A percentile compares a stretch with the other conserved stretches of the same genome.
Evolutionary conservation across 2,888 invertebrate species (phyloP).

Genomic region (Lingula anatina): DNA sequence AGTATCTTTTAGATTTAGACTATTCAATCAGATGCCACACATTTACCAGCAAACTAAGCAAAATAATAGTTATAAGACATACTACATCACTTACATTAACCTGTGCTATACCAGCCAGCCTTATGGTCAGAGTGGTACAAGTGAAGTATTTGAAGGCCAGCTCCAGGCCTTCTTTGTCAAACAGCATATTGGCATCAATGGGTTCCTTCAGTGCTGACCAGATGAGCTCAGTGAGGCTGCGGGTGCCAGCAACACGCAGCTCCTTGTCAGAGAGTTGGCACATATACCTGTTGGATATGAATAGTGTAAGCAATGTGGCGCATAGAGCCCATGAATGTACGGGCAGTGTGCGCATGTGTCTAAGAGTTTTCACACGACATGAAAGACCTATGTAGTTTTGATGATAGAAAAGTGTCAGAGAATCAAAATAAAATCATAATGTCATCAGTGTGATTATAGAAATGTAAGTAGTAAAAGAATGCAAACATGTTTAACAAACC

Average conservation of each 20-base stretch:
- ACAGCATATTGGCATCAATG: conserved; percentile 57
- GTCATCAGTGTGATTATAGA: too few species aligned
- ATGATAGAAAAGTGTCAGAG: too few species aligned
- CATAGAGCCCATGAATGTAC: too few species aligned
- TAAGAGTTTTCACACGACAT: too few species aligned
- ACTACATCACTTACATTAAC: conserved; percentile 72
- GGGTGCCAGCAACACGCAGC: conserved; percentile 77
- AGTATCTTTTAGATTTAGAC: too few species aligned
- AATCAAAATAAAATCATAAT: too few species aligned
- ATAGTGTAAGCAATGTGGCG: too few species aligned
- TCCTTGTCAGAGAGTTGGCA: conserved; percentile 89
- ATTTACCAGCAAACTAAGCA: background rate
- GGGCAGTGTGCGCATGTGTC: too few species aligned
- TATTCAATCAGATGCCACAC: background rate
- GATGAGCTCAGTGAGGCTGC: conserved; percentile 94
- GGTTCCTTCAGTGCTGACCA: conserved; percentile 94
- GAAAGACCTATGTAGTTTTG: too few species aligned
- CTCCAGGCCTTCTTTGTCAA: conserved; percentile 82
- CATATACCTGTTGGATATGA: conserved; percentile 74
- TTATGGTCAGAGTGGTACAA: conserved; percentile 88
- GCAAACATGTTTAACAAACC: background rate
- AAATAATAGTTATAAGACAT: background rate
- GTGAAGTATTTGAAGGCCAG: conserved; percentile 95
- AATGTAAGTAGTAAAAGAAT: too few species aligned
- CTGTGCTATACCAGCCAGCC: conserved; percentile 87